A percentile compares a stretch with the other conserved stretches of the same genome.
Conservation (phyloP, 1,140 invertebrate genomes). For the Drosophila pseudoananassae region DNA sequence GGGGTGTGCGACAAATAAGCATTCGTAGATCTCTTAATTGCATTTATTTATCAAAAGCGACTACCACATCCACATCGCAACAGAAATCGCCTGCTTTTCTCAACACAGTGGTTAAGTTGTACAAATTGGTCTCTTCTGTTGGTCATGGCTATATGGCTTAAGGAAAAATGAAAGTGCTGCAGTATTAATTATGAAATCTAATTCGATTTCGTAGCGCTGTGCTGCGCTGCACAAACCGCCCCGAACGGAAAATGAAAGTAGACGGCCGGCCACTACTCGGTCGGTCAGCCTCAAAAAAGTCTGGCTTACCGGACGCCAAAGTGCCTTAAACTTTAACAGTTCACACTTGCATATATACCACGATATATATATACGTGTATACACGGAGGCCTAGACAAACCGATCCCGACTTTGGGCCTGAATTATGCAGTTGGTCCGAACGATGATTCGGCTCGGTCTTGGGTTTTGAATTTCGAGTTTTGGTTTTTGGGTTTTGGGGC, state of each 20-base stretch:
- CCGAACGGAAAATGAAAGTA: conserved; percentile 62
- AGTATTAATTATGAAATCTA: conserved; percentile 65
- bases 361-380: not conserved
- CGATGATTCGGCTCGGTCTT: conserved; percentile 57
- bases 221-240: conserved; percentile 41
- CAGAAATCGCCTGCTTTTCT: conserved; percentile 1
- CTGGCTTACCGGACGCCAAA: conserved; percentile 22
- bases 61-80: not conserved
- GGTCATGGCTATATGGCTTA: conserved; percentile 52
- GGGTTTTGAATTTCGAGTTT: conserved; percentile 11
- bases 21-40: conserved; percentile 48
- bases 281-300: conserved; percentile 2
- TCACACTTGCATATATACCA: conserved; percentile 51
- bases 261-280: conserved; percentile 16
- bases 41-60: conserved; percentile 36
- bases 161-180: conserved; percentile 65
- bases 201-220: conserved; percentile 55
- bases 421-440: conserved; percentile 50
- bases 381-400: conserved; percentile 7
- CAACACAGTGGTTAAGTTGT: conserved; percentile 7
- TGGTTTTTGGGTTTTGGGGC: conserved; percentile 11
- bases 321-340: conserved; percentile 39
- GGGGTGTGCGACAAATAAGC: conserved; percentile 40
- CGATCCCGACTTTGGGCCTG: conserved; percentile 14
- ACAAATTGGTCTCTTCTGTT: conserved; percentile 30